Evolutionary conservation across 2,888 invertebrate species (phyloP).

Genomic region (Cylindroiulus punctatus): DNA sequence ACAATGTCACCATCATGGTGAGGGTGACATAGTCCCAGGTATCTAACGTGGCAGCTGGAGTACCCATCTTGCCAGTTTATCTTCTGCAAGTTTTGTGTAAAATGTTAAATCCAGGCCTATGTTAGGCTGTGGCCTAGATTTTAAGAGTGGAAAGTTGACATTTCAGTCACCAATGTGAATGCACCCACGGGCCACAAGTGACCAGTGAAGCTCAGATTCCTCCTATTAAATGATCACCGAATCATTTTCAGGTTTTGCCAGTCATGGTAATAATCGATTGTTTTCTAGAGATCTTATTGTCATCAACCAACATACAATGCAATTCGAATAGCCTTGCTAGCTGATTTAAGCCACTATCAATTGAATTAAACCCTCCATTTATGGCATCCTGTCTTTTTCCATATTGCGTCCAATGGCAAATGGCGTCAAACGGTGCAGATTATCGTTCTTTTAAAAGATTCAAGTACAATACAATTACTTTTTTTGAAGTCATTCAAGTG

Average conservation of each 20-base stretch:
- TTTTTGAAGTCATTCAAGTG: no score
- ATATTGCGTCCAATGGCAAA: not conserved
- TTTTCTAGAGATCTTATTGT: not conserved
- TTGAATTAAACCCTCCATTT: conserved; percentile 17
- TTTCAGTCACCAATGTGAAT: not conserved
- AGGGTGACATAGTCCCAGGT: conserved; percentile 53
- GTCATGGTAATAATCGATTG: conserved; percentile 14
- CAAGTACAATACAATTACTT: no score
- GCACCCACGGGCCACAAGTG: not conserved
- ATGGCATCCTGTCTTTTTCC: not conserved
- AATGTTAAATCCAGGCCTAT: not conserved
- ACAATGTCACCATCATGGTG: conserved; percentile 40
- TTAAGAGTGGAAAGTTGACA: not conserved
- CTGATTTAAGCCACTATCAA: conserved; percentile 9
- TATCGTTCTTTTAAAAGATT: no score
- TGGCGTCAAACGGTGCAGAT: not conserved
- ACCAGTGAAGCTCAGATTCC: not conserved
- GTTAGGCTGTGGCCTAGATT: not conserved
- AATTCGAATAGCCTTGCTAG: not conserved
- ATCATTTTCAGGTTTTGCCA: not conserved
- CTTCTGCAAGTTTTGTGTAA: not conserved
- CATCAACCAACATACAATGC: not conserved
- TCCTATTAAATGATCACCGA: not conserved
- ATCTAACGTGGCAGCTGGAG: conserved; percentile 44
- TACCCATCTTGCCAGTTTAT: not conserved